phyloP scores from a whole-genome alignment of 1,140 invertebrate species.

The Meloidogyne exigua region DNA sequence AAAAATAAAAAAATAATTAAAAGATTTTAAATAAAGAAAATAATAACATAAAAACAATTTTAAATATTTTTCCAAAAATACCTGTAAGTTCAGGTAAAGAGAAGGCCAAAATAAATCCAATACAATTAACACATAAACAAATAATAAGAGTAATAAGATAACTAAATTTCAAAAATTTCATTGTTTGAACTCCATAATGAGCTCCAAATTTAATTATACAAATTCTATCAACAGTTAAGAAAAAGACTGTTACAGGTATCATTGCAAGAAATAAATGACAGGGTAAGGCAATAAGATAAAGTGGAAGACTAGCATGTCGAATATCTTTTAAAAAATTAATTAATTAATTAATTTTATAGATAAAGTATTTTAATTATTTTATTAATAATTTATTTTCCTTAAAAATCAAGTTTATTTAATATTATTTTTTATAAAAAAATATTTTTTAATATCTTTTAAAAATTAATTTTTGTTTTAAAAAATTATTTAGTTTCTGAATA shows the following conservation, averaged over 20 bases:
- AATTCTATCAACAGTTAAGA: constrained; percentile 19
- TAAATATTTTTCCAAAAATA: too few relatives aligned
- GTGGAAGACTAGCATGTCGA: background rate
- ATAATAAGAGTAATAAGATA: background rate
- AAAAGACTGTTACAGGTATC: constrained; percentile 19
- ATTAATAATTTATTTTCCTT: too few relatives aligned
- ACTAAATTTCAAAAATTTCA: background rate
- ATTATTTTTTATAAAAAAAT: too few relatives aligned
- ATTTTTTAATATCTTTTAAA: too few relatives aligned
- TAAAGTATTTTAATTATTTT: constrained; percentile 5
- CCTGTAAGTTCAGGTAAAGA: background rate
- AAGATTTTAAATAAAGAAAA: too few relatives aligned
- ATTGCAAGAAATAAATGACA: constrained; percentile 12
- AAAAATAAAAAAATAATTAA: too few relatives aligned
- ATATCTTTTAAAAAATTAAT: background rate
- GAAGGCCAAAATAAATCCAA: constrained; percentile 1
- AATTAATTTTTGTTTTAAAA: too few relatives aligned
- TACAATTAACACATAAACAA: background rate
- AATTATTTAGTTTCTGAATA: too few relatives aligned
- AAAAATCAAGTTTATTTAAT: too few relatives aligned
- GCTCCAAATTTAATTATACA: constrained; percentile 17
- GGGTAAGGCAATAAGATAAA: constrained; percentile 9
- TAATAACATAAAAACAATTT: too few relatives aligned
- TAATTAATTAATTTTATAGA: background rate
- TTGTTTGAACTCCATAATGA: background rate